These are phyloP conservation scores for Sinocyclocheilus maitianheensis DNA, from an alignment of 2,113 vertebrate species.

Conservation along the genomic window DNA sequence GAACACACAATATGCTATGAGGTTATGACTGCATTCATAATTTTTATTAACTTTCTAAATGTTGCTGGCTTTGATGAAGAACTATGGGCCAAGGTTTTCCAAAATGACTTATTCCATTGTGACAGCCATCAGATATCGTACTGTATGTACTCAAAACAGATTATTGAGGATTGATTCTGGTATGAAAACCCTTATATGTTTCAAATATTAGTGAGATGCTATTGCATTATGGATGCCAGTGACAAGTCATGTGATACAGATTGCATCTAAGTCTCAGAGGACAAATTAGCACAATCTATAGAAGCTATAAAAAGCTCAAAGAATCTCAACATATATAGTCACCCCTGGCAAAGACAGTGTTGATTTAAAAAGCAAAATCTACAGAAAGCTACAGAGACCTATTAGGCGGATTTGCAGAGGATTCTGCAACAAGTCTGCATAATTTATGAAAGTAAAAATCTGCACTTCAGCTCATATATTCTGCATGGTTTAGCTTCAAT, in stretches of 20 bases:
- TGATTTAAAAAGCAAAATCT: background rate
- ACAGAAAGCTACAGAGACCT: background rate
- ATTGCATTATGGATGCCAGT: too few relatives aligned
- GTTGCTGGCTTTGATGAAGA: slow-evolving; percentile 20
- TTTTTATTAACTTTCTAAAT: slow-evolving; percentile 32
- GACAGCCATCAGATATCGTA: slow-evolving; percentile 9
- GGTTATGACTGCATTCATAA: slow-evolving; percentile 24
- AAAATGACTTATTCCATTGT: slow-evolving; percentile 36
- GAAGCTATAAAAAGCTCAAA: background rate
- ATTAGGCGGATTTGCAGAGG: background rate
- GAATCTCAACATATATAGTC: background rate
- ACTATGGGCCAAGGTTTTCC: slow-evolving; percentile 26
- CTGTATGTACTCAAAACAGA: slow-evolving; percentile 22
- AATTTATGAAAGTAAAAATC: background rate
- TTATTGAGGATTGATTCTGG: background rate
- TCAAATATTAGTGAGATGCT: too few relatives aligned
- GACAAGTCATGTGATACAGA: background rate
- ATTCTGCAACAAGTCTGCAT: background rate
- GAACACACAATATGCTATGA: background rate
- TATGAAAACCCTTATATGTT: background rate
- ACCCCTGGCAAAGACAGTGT: background rate
- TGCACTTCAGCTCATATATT: background rate
- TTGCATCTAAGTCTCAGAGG: background rate
- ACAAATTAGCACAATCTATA: background rate
- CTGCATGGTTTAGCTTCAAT: background rate